Percentiles rank a stretch among this genome's conserved stretches.
These are phyloP conservation scores for Lacerta bilineata DNA, from an alignment of 2,797 vertebrate genomes.

Conservation along the genomic window DNA sequence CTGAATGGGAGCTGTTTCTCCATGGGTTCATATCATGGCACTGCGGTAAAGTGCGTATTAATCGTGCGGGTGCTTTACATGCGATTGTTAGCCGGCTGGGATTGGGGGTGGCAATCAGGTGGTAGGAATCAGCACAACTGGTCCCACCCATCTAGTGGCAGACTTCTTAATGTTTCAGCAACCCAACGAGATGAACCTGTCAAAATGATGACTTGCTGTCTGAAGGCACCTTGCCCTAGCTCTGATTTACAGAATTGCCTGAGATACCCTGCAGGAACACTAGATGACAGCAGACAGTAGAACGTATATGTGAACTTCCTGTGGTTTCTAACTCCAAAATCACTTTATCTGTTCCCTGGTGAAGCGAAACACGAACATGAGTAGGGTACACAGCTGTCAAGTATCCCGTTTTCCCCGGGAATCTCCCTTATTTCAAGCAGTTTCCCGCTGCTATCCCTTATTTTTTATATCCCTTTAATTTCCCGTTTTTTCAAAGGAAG, in stretches of 20 bases:
- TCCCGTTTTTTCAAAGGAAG: too few relatives aligned
- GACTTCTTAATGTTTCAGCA: not conserved
- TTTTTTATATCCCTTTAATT: too few relatives aligned
- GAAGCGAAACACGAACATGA: not conserved
- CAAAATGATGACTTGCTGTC: not conserved
- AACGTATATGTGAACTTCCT: not conserved
- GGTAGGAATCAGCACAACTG: not conserved
- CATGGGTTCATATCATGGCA: too few relatives aligned
- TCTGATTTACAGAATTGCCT: not conserved
- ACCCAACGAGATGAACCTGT: not conserved
- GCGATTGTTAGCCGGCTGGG: not conserved
- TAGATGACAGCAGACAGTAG: conserved; percentile 63
- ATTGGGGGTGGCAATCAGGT: not conserved
- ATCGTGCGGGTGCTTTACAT: not conserved
- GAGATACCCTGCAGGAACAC: conserved; percentile 23
- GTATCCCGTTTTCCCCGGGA: too few relatives aligned
- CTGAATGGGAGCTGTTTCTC: too few relatives aligned
- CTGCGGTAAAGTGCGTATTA: too few relatives aligned
- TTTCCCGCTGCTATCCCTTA: too few relatives aligned
- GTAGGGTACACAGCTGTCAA: not conserved
- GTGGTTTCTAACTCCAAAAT: not conserved
- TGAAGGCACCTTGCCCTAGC: not conserved
- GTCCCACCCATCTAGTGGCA: not conserved
- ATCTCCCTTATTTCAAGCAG: too few relatives aligned
- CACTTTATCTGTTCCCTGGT: not conserved